Base-by-base conservation (phyloP, 1,140 invertebrate species). In the Capitella teleta region DNA sequence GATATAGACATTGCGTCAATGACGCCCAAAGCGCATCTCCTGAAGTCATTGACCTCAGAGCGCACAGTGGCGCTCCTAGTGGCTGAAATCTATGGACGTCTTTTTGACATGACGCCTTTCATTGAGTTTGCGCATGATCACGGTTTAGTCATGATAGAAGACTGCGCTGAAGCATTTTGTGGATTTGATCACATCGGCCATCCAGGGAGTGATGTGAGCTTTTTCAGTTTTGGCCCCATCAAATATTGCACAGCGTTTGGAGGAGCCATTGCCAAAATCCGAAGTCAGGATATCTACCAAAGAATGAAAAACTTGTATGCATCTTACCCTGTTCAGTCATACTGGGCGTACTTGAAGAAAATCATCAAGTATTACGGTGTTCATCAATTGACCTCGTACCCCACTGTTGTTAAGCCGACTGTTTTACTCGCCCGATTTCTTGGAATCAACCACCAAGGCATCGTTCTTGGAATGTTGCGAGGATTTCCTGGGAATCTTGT, bases 171-270 rank as follows among this genome's bases (percentile, higher is more conserved):
- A 51, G 52, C 40, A 23, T 73, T 73, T 56, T 61, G 58, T 52
- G 71, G 71, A 19, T 70, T 70, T 52, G 52, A 65, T 18, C 47
- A 55, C 23, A 23, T 69, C 3, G 67, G 70, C 16, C 57, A 73
- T 55, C 64, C 68, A 8, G 36, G 58, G 12, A 51, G 61, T 16
- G 70, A 73, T 51, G 36, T 73, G 1, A 16, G 59, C 5, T 44
- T 73, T 0, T 73, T 71, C 56, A 72, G 70, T 60, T 73, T 72
- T 62, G 70, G 71, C 5, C 53, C 61, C 3, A 72, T 73, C 14
- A 73, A 73, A 53, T 66, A 58, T 48, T 68, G 52, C 48, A 72
- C 71, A 10, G 58, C 67, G 0, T 67, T 72, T 48, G 68, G 68
- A 23, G 71, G 71, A 32, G 62, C 57, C 19, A 62, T 73, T 45